phyloP scores from a whole-genome alignment of 2,113 vertebrate genomes.

The Forbesichthys agassizii region DNA sequence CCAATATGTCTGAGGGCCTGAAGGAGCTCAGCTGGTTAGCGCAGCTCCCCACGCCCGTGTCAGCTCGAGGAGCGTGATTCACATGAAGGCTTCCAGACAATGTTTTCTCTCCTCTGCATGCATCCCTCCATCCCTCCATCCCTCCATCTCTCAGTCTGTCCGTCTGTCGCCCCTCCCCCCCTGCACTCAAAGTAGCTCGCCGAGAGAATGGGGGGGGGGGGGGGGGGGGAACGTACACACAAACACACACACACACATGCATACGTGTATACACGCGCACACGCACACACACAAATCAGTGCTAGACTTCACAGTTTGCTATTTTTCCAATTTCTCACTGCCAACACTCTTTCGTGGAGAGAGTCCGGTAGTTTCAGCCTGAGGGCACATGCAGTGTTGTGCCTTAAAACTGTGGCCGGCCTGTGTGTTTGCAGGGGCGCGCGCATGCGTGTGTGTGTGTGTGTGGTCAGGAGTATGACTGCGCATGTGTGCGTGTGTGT shows the following conservation, averaged over 20 bases:
- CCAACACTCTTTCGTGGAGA: slow-evolving; percentile 26
- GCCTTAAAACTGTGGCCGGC: slow-evolving; percentile 26
- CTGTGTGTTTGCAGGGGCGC: slow-evolving; percentile 31
- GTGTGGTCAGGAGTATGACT: slow-evolving; percentile 6
- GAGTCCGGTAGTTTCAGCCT: slow-evolving; percentile 18
- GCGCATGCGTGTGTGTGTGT: slow-evolving; percentile 7
- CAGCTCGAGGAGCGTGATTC: slow-evolving; percentile 53
- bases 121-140: not conserved
- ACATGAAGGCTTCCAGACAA: slow-evolving; percentile 37
- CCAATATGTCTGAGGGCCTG: slow-evolving; percentile 32
- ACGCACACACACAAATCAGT: slow-evolving; percentile 9
- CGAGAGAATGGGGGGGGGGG: slow-evolving; percentile 18
- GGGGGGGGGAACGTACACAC: too few species aligned
- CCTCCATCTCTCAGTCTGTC: not conserved
- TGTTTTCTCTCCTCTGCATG: not conserved
- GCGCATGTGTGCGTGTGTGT: slow-evolving; percentile 2
- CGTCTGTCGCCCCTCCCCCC: not conserved
- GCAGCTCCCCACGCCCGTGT: slow-evolving; percentile 32
- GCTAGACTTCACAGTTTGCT: not conserved
- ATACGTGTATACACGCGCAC: not conserved
- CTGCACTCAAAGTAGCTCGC: slow-evolving; percentile 5
- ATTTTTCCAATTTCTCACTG: slow-evolving; percentile 24
- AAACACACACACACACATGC: not conserved
- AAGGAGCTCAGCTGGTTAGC: slow-evolving; percentile 33
- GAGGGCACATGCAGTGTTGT: not conserved